A percentile compares a stretch with the other conserved stretches of the same genome.
Evolutionary conservation across 2,797 vertebrate genomes (phyloP).

Genomic region (Lerista edwardsae): DNA sequence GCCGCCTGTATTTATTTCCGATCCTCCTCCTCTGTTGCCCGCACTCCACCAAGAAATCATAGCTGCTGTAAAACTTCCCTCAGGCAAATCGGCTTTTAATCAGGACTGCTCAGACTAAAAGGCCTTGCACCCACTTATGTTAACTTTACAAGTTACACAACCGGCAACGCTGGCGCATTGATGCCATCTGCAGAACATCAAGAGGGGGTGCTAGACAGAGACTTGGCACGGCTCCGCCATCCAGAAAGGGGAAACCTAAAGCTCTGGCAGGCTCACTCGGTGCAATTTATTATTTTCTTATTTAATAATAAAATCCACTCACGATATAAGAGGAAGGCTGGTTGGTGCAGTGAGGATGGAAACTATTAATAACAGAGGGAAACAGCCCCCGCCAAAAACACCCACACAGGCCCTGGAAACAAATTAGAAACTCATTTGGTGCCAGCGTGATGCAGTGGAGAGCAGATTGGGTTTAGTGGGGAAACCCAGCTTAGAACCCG

Average conservation of each 20-base stretch:
- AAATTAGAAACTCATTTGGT: conserved; percentile 47
- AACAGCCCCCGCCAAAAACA: conserved; percentile 50
- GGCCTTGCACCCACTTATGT: background rate
- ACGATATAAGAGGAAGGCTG: conserved; percentile 33
- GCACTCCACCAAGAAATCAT: background rate
- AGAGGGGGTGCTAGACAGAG: conserved; percentile 46
- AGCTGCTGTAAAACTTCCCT: conserved; percentile 11
- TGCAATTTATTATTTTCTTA: conserved; percentile 46
- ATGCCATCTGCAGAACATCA: conserved; percentile 59
- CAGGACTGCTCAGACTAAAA: conserved; percentile 26
- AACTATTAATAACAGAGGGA: conserved; percentile 58
- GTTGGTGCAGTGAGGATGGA: conserved; percentile 53
- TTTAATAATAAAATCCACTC: conserved; percentile 53
- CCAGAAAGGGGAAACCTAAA: conserved; percentile 37
- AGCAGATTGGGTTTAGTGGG: background rate
- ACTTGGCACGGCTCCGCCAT: conserved; percentile 52
- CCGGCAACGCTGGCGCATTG: background rate
- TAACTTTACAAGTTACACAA: conserved; percentile 28
- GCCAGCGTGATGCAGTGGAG: conserved; percentile 18
- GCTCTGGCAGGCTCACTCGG: conserved; percentile 51
- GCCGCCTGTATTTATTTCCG: background rate
- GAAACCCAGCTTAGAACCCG: background rate
- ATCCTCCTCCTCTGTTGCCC: rapidly evolving
- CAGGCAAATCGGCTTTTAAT: conserved; percentile 27
- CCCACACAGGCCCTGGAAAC: conserved; percentile 55